These are phyloP conservation scores for Sakesphorus luctuosus DNA, from an alignment of 2,113 vertebrate genomes.

Conservation along the genomic window DNA sequence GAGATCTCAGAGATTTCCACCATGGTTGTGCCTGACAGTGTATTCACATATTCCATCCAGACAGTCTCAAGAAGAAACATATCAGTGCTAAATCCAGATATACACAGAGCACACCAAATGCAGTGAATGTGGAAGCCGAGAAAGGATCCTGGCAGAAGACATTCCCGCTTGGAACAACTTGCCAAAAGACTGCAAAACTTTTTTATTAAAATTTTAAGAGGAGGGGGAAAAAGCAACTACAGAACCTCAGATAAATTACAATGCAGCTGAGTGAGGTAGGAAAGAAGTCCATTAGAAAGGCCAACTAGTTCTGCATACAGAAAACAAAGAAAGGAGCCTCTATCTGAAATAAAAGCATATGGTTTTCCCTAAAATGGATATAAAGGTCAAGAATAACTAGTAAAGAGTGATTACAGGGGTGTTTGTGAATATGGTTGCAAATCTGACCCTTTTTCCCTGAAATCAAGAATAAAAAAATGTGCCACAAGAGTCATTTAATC, in stretches of 20 bases:
- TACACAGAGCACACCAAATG: background rate
- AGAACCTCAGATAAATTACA: background rate
- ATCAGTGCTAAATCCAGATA: conserved; percentile 21
- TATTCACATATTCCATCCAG: background rate
- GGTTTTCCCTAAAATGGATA: background rate
- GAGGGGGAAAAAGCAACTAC: background rate
- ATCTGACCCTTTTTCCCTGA: background rate
- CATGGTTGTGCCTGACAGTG: background rate
- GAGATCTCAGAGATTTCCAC: conserved; percentile 45
- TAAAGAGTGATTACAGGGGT: background rate
- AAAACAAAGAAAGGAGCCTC: background rate
- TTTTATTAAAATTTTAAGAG: conserved; percentile 11
- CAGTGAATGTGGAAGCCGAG: background rate
- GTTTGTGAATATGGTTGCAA: background rate
- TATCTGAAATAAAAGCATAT: background rate
- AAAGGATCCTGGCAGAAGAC: conserved; percentile 24
- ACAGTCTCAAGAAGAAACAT: background rate
- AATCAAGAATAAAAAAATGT: background rate
- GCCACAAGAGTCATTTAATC: background rate
- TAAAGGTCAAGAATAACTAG: background rate
- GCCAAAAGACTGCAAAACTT: background rate
- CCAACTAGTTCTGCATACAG: background rate
- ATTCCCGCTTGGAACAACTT: background rate
- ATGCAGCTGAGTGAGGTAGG: background rate
- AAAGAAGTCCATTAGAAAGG: background rate